phyloP scores from a whole-genome alignment of 2,113 vertebrate species.

The Actenoides hombroni region DNA sequence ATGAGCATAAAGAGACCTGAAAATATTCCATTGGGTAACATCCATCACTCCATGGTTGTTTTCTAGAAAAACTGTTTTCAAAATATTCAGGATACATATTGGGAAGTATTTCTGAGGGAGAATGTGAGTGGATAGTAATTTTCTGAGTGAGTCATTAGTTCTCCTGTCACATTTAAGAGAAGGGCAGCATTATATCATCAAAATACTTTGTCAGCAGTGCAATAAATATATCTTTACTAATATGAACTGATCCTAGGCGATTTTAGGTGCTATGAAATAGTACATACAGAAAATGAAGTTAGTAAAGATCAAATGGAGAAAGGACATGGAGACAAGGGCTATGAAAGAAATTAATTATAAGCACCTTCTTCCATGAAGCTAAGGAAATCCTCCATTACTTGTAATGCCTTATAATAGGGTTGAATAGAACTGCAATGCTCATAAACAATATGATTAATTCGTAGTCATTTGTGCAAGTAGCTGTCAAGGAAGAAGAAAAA shows the following conservation, averaged over 20 bases:
- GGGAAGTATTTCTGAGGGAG: background rate
- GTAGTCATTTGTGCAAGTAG: background rate
- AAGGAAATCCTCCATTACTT: background rate
- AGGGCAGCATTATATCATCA: background rate
- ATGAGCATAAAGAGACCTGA: background rate
- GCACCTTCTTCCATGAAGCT: background rate
- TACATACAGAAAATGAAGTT: background rate
- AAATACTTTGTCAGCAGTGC: background rate
- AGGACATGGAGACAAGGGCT: background rate
- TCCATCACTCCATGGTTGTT: background rate
- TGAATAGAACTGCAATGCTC: background rate
- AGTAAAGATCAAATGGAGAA: background rate
- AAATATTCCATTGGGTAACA: background rate
- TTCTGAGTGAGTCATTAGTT: background rate
- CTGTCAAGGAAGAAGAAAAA: background rate
- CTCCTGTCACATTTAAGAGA: background rate
- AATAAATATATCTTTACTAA: background rate
- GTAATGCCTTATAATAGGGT: background rate
- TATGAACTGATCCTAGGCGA: background rate
- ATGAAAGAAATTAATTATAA: background rate
- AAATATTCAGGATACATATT: background rate
- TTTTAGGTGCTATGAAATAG: background rate
- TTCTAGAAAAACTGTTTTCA: background rate
- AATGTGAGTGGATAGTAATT: background rate
- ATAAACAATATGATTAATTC: background rate